phyloP scores from a whole-genome alignment of 1,140 invertebrate species.

The Drosophila sechellia region DNA sequence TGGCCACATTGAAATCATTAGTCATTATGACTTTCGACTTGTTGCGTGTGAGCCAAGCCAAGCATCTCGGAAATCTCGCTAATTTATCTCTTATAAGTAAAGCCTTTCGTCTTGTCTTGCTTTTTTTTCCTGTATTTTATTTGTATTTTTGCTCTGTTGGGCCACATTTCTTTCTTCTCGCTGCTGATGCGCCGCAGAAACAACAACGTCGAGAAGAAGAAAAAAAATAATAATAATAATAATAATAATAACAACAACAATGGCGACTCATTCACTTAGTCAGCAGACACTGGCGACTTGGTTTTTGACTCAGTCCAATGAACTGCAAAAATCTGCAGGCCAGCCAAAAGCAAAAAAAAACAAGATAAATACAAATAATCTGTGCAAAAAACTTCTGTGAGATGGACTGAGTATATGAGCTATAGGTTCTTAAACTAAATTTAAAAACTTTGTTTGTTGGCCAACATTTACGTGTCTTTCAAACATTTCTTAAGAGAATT shows the following conservation, averaged over 20 bases:
- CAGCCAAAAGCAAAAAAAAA: constrained; percentile 2
- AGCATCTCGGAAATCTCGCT: constrained; percentile 66
- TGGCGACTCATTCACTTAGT: constrained; percentile 76
- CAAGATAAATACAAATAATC: constrained; percentile 13
- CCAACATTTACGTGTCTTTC: neutral
- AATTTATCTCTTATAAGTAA: constrained; percentile 73
- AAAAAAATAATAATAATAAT: constrained; percentile 27
- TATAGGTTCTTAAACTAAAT: neutral
- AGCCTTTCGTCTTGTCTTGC: constrained; percentile 46
- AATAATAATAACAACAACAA: constrained; percentile 37
- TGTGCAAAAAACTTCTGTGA: constrained; percentile 23
- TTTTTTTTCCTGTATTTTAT: constrained; percentile 19
- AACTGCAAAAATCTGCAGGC: constrained; percentile 68
- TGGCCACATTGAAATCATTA: constrained; percentile 71
- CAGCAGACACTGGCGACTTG: constrained; percentile 45
- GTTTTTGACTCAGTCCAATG: constrained; percentile 66
- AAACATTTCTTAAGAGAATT: too few relatives aligned
- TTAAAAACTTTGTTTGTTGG: too few relatives aligned
- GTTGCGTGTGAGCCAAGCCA: constrained; percentile 43
- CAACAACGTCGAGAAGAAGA: constrained; percentile 4
- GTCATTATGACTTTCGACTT: constrained; percentile 75
- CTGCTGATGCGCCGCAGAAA: constrained; percentile 29
- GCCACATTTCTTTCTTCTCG: constrained; percentile 35
- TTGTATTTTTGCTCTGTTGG: constrained; percentile 18
- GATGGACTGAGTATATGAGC: constrained; percentile 16